Conservation (phyloP, 2,113 vertebrate genomes). For the Calypte anna region DNA sequence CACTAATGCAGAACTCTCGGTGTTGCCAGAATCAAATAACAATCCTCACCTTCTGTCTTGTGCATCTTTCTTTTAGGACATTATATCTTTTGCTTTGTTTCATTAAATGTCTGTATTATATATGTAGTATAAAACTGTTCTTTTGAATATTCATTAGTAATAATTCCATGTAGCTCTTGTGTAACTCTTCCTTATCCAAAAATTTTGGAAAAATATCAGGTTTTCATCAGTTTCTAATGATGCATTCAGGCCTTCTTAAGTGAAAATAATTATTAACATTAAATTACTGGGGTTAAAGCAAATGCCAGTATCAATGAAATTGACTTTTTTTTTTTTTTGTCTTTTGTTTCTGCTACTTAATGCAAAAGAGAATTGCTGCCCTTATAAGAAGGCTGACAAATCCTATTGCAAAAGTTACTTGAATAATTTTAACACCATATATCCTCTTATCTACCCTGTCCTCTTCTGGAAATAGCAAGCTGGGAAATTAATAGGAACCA, state of each 20-base stretch:
- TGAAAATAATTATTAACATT: not conserved
- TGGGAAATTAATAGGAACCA: not conserved
- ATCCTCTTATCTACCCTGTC: not conserved
- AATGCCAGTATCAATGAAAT: not conserved
- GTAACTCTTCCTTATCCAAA: not conserved
- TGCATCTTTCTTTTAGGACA: not conserved
- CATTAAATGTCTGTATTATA: not conserved
- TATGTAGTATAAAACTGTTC: not conserved
- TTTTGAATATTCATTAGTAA: not conserved
- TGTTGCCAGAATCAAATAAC: not conserved
- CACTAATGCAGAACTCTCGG: not conserved
- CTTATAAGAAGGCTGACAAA: not conserved
- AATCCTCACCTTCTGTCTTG: not conserved
- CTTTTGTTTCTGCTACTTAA: not conserved
- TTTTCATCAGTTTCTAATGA: not conserved
- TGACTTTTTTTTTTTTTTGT: rapidly evolving
- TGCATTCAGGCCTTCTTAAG: not conserved
- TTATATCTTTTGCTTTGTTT: not conserved
- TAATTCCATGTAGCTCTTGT: not conserved
- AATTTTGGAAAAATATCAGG: not conserved
- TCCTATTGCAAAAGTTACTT: not conserved
- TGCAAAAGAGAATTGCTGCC: not conserved
- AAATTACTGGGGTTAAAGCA: not conserved
- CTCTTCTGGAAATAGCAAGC: not conserved
- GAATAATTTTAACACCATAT: not conserved